phyloP scores from a whole-genome alignment of 2,888 invertebrate genomes.

The Andrena flavipes region DNA sequence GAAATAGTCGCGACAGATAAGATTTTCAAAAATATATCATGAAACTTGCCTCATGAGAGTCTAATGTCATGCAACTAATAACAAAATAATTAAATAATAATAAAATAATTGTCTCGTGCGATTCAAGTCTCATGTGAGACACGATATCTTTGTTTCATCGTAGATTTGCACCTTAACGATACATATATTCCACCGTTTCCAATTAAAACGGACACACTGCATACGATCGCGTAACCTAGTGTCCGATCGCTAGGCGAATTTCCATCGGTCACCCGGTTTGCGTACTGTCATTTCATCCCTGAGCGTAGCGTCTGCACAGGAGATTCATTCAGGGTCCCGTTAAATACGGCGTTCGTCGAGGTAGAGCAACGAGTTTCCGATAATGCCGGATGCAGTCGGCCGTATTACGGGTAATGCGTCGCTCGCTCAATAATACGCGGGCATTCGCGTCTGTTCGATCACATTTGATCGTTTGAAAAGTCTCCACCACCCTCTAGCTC shows the following conservation, averaged over 20 bases:
- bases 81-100: too few species aligned
- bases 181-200: too few species aligned
- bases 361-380: slow-evolving; percentile 78
- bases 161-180: too few species aligned
- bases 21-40: too few species aligned
- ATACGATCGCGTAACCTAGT: background rate
- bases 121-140: too few species aligned
- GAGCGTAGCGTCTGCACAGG: slow-evolving; percentile 34
- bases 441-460: slow-evolving; percentile 72
- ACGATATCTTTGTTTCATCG: too few species aligned
- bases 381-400: slow-evolving; percentile 78
- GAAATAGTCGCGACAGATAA: too few species aligned
- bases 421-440: slow-evolving; percentile 71
- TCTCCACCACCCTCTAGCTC: slow-evolving; percentile 12
- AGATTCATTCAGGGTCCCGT: slow-evolving; percentile 61
- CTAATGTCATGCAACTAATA: too few species aligned
- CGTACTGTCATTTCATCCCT: slow-evolving; percentile 41
- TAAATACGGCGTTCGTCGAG: slow-evolving; percentile 67
- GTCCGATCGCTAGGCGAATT: slow-evolving; percentile 18
- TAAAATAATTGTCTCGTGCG: too few species aligned
- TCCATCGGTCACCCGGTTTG: slow-evolving; percentile 37
- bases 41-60: too few species aligned
- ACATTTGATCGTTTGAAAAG: slow-evolving; percentile 71
- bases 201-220: too few species aligned
- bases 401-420: slow-evolving; percentile 80